Conservation (phyloP, 2,113 vertebrate genomes). For the Athene cunicularia region DNA sequence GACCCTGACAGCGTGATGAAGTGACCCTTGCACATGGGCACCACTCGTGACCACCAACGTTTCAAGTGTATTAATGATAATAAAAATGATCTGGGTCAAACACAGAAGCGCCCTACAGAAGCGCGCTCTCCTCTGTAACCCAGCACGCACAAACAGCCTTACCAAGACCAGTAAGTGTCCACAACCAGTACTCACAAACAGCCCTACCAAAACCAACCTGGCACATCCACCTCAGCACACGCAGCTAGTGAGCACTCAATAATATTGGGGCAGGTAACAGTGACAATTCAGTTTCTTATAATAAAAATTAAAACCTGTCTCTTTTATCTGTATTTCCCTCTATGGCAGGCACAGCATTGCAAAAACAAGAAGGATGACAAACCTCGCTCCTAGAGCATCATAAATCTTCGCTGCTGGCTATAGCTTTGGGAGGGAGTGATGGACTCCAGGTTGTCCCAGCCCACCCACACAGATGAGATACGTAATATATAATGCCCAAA, state of each 20-base stretch:
- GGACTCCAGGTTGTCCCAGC: not conserved
- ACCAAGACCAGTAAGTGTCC: not conserved
- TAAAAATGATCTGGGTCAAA: not conserved
- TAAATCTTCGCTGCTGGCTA: not conserved
- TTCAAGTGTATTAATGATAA: not conserved
- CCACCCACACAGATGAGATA: not conserved
- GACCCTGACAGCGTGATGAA: not conserved
- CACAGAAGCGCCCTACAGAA: not conserved
- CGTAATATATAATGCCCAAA: not conserved
- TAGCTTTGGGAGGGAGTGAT: not conserved
- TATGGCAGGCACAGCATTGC: not conserved
- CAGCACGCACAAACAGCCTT: not conserved
- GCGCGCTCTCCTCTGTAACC: not conserved
- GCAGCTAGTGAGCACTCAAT: not conserved
- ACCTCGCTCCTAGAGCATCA: not conserved
- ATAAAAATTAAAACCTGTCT: not conserved
- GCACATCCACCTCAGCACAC: accelerated
- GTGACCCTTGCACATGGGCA: not conserved
- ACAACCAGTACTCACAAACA: not conserved
- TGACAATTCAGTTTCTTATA: not conserved
- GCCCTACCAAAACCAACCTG: not conserved
- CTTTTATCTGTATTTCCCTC: not conserved
- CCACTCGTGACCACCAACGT: not conserved
- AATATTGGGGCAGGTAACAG: not conserved
- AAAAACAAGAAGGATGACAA: not conserved